These are phyloP conservation scores for Pangasius djambal DNA, from an alignment of 2,797 vertebrate species.

Conservation along the genomic window DNA sequence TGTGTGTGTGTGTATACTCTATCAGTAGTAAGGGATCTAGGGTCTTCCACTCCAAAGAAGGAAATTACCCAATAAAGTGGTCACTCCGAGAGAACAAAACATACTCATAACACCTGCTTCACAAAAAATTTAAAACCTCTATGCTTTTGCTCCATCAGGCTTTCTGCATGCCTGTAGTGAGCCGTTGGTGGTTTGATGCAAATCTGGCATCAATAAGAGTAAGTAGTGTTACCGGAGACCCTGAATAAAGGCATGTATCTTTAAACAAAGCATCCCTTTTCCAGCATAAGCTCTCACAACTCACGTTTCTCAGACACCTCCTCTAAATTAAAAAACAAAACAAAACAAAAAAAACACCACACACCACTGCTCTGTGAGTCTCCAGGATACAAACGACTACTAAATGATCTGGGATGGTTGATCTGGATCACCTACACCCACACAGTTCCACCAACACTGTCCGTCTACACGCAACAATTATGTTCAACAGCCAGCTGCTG, in stretches of 20 bases:
- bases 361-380: neutral
- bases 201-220: slow-evolving; percentile 15
- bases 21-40: neutral
- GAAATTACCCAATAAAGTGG: neutral
- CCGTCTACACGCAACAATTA: slow-evolving; percentile 25
- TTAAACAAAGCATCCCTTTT: slow-evolving; percentile 15
- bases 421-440: slow-evolving; percentile 43
- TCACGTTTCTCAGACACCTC: slow-evolving; percentile 32
- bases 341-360: neutral
- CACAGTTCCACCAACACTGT: neutral
- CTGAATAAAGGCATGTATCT: slow-evolving; percentile 3
- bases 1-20: neutral
- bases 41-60: neutral
- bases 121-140: neutral
- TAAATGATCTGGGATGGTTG: slow-evolving; percentile 26
- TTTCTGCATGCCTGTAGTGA: neutral
- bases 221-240: neutral
- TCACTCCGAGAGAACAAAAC: neutral
- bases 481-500: slow-evolving; percentile 10
- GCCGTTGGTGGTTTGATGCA: neutral
- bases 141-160: neutral
- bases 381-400: slow-evolving; percentile 22
- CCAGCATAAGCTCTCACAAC: slow-evolving; percentile 24
- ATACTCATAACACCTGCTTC: neutral
- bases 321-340: slow-evolving; percentile 1